Evolutionary conservation across 1,140 invertebrate genomes (phyloP).

Genomic region (Bombyx mandarina): DNA sequence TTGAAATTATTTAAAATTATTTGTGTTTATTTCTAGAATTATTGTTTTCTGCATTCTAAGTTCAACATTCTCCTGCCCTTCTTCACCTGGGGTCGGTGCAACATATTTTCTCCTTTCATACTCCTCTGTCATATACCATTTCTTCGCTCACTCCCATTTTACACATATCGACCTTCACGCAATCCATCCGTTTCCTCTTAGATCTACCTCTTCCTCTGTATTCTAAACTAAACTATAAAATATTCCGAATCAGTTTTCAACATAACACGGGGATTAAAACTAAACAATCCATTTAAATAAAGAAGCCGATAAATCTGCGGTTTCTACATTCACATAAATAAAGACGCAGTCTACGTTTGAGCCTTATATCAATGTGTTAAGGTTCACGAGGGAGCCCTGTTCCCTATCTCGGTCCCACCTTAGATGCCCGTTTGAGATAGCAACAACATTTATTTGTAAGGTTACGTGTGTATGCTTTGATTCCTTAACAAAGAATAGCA

Average conservation of each 20-base stretch:
- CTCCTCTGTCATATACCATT: too few species aligned
- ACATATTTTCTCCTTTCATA: too few species aligned
- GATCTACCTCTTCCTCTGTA: too few species aligned
- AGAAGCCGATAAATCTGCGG: constrained; percentile 57
- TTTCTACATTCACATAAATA: constrained; percentile 51
- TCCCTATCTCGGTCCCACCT: constrained; percentile 21
- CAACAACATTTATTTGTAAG: constrained; percentile 23
- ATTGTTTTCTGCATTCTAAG: neutral
- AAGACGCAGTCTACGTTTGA: constrained; percentile 26
- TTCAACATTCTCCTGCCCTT: neutral
- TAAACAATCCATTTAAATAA: constrained; percentile 38
- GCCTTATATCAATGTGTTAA: constrained; percentile 34
- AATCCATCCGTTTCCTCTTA: too few species aligned
- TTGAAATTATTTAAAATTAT: too few species aligned
- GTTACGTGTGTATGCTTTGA: constrained; percentile 19
- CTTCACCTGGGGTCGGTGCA: too few species aligned
- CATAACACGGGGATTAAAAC: constrained; percentile 16
- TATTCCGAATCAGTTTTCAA: neutral
- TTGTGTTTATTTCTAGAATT: too few species aligned
- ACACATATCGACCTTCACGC: too few species aligned
- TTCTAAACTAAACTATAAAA: neutral
- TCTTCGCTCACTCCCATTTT: too few species aligned
- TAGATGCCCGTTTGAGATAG: constrained; percentile 24
- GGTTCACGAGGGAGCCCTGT: constrained; percentile 28
- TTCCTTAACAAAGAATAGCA: constrained; percentile 24